phyloP scores from a whole-genome alignment of 2,888 invertebrate species.

The Himalopsyche anomala region DNA sequence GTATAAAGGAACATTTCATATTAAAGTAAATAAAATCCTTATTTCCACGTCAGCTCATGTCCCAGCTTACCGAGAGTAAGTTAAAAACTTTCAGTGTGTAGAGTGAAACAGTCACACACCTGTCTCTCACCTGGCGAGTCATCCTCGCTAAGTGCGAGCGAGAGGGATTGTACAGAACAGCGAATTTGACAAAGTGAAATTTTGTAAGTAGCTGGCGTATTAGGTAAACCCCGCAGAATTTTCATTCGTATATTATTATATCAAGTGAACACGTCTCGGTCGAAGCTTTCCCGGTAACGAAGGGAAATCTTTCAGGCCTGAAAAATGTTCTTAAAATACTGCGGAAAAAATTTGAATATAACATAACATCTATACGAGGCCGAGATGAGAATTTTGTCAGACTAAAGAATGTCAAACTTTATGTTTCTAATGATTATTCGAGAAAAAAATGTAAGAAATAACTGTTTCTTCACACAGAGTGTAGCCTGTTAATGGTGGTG shows the following conservation, averaged over 20 bases:
- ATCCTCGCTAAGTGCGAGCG: conserved; percentile 44
- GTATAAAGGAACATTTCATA: conserved; percentile 56
- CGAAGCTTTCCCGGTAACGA: conserved; percentile 53
- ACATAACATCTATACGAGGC: background rate
- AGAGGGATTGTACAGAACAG: conserved; percentile 50
- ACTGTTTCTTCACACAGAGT: too few species aligned
- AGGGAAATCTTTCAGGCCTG: conserved; percentile 49
- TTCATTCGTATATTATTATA: conserved; percentile 58
- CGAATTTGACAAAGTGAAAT: conserved; percentile 57
- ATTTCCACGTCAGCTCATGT: conserved; percentile 55
- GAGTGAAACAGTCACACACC: conserved; percentile 26
- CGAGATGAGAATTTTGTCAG: too few species aligned
- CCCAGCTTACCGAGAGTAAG: conserved; percentile 51
- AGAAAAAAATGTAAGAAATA: too few species aligned
- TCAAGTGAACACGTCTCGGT: conserved; percentile 50
- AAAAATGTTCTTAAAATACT: conserved; percentile 44
- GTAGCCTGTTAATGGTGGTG: too few species aligned
- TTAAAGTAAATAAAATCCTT: conserved; percentile 51
- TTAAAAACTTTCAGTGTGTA: conserved; percentile 44
- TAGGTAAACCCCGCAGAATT: conserved; percentile 55
- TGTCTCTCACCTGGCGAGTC: conserved; percentile 23
- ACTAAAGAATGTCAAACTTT: too few species aligned
- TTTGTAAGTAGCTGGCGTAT: conserved; percentile 53
- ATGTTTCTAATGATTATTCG: too few species aligned
- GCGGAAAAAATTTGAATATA: background rate